phyloP scores from a whole-genome alignment of 2,797 vertebrate genomes.

The Malacoctenus gilli region DNA sequence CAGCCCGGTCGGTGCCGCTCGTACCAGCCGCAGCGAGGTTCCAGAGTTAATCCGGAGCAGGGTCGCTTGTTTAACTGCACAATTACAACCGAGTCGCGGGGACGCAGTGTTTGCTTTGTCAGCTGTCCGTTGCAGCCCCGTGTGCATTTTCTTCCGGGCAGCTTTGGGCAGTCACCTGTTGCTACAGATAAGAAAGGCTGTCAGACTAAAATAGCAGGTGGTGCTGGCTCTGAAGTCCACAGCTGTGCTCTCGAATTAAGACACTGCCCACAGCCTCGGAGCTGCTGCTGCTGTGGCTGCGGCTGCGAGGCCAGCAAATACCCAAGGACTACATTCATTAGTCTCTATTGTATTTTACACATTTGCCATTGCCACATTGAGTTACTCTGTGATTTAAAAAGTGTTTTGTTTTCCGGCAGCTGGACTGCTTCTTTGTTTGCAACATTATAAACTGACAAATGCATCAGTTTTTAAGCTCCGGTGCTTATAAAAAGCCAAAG shows the following conservation, averaged over 20 bases:
- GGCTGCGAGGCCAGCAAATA: not conserved
- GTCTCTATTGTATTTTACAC: not conserved
- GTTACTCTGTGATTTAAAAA: too few species aligned
- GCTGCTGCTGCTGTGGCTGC: slow-evolving; percentile 12
- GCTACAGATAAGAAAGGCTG: slow-evolving; percentile 53
- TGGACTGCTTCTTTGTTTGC: too few species aligned
- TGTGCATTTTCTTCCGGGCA: slow-evolving; percentile 16
- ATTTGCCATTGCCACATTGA: too few species aligned
- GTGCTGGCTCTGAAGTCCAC: slow-evolving; percentile 19
- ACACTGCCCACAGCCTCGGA: slow-evolving; percentile 8
- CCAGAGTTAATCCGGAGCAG: too few species aligned
- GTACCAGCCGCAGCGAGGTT: not conserved
- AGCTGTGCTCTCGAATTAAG: slow-evolving; percentile 24
- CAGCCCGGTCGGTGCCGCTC: not conserved
- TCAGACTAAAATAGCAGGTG: slow-evolving; percentile 57
- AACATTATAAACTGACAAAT: too few species aligned
- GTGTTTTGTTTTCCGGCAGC: too few species aligned
- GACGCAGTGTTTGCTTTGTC: slow-evolving; percentile 17
- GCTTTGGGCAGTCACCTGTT: slow-evolving; percentile 65
- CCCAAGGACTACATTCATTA: not conserved
- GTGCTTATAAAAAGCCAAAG: too few species aligned
- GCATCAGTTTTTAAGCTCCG: too few species aligned
- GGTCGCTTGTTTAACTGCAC: too few species aligned
- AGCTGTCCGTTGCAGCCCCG: slow-evolving; percentile 29
- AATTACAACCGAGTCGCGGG: not conserved